Evolutionary conservation across 2,888 invertebrate genomes (phyloP).

Genomic region (Protonemura montana): DNA sequence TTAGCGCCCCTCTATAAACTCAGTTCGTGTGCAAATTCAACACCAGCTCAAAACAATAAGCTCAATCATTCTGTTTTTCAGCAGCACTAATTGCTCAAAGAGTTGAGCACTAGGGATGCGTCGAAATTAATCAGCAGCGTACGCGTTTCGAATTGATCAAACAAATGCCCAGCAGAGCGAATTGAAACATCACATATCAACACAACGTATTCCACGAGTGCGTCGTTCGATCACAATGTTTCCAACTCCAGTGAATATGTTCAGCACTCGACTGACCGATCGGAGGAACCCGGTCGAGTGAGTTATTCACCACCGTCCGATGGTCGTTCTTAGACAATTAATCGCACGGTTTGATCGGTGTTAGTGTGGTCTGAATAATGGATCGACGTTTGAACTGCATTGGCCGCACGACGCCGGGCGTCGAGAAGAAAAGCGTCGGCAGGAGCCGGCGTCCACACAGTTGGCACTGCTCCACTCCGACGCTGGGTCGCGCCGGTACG

Average conservation of each 20-base stretch:
- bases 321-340: neutral
- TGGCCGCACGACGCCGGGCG: constrained; percentile 45
- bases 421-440: constrained; percentile 36
- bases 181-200: neutral
- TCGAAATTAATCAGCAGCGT: neutral
- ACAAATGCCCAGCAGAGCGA: neutral
- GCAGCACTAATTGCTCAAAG: neutral
- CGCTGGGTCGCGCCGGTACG: constrained; percentile 48
- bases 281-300: neutral
- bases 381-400: constrained; percentile 48
- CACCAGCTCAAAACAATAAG: neutral
- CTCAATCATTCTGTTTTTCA: neutral
- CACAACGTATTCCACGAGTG: neutral
- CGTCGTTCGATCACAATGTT: neutral
- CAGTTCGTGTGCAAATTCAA: neutral
- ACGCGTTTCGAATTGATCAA: neutral
- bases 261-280: too few relatives aligned
- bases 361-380: constrained; percentile 29
- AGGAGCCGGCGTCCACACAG: constrained; percentile 50
- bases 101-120: neutral
- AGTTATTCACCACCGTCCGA: neutral
- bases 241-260: neutral
- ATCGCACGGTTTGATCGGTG: neutral
- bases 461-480: constrained; percentile 51
- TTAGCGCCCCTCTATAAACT: neutral